Percentiles rank a stretch among this genome's conserved stretches.
Conservation (phyloP, 2,797 vertebrate species). For the Xyrichtys novacula region DNA sequence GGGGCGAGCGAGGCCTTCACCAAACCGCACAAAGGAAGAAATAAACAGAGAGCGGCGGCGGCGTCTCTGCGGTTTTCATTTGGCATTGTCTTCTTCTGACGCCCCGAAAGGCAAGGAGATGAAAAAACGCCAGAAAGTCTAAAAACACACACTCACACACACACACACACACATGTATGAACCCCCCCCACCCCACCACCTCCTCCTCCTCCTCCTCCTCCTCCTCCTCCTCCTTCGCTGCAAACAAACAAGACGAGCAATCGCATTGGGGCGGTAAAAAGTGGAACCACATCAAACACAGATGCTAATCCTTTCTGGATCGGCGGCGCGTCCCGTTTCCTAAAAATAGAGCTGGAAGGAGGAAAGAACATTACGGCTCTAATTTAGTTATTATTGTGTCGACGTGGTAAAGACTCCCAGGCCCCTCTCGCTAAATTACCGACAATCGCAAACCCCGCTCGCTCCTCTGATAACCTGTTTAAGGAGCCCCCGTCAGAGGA, state of each 20-base stretch:
- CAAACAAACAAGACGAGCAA: conserved; percentile 74
- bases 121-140: conserved; percentile 34
- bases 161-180: conserved; percentile 27
- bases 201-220: conserved; percentile 11
- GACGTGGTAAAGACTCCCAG: conserved; percentile 63
- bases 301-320: conserved; percentile 85
- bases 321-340: conserved; percentile 78
- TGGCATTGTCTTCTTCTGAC: conserved; percentile 69
- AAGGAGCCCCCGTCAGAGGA: conserved; percentile 42
- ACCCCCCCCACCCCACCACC: conserved; percentile 1
- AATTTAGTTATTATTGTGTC: conserved; percentile 81
- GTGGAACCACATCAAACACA: conserved; percentile 86
- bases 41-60: conserved; percentile 40
- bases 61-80: conserved; percentile 72
- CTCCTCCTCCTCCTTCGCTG: conserved; percentile 62
- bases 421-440: conserved; percentile 63
- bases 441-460: conserved; percentile 58
- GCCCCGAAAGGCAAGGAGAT: conserved; percentile 56
- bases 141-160: conserved; percentile 38
- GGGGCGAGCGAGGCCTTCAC: conserved; percentile 41
- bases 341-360: conserved; percentile 80
- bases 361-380: conserved; percentile 77
- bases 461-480: conserved; percentile 76
- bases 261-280: conserved; percentile 71
- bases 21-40: conserved; percentile 50